Conservation (phyloP, 2,797 vertebrate species). For the Cyclura pinguis region DNA sequence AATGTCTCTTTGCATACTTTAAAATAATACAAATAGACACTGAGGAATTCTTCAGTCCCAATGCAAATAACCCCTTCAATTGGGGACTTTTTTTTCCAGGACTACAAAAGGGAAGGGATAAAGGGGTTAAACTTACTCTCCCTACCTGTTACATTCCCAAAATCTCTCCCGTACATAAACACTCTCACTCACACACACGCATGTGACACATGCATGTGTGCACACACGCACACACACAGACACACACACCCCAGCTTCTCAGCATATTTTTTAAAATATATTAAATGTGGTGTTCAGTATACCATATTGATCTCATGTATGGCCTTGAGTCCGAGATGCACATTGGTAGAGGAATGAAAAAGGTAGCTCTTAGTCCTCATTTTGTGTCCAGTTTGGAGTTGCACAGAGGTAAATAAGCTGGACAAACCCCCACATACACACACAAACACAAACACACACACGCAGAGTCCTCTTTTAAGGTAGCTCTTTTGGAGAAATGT, state of each 20-base stretch:
- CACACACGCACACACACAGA: too few species aligned
- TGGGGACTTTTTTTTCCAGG: too few species aligned
- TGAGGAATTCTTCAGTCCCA: neutral
- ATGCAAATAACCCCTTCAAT: neutral
- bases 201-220: neutral
- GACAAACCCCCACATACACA: neutral
- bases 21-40: neutral
- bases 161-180: neutral
- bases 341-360: neutral
- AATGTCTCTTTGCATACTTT: neutral
- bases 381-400: neutral
- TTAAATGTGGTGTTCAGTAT: neutral
- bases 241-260: neutral
- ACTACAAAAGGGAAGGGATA: neutral
- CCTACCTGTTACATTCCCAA: neutral
- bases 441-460: too few species aligned
- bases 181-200: neutral
- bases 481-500: neutral
- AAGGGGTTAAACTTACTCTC: neutral
- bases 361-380: neutral
- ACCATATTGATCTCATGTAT: neutral
- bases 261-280: neutral
- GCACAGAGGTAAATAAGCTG: neutral
- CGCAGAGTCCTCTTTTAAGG: neutral
- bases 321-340: neutral